These are phyloP conservation scores for Sterrhoptilus dennistouni DNA, from an alignment of 2,113 vertebrate genomes.

Conservation along the genomic window DNA sequence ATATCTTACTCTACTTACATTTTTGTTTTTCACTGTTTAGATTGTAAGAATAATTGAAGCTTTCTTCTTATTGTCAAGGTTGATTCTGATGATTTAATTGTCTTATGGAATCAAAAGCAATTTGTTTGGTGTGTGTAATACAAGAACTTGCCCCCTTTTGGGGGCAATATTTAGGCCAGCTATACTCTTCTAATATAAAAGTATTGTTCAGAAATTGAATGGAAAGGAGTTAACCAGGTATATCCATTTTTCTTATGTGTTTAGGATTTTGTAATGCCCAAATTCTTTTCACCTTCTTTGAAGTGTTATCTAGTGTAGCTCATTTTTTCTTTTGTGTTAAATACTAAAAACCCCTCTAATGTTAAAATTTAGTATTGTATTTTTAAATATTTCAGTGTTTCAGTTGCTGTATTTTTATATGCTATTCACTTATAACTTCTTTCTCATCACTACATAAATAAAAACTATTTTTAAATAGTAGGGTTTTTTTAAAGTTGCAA, in stretches of 20 bases:
- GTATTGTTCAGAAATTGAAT: neutral
- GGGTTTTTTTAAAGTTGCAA: fast-evolving
- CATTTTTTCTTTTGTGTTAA: neutral
- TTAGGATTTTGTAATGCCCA: neutral
- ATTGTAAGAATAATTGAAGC: neutral
- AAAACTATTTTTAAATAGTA: neutral
- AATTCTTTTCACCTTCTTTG: neutral
- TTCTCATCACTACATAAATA: neutral
- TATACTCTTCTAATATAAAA: neutral
- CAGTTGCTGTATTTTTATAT: neutral
- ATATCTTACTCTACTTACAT: neutral
- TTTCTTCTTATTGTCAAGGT: neutral
- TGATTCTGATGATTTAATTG: neutral
- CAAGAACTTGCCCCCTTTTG: neutral
- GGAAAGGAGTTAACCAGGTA: neutral
- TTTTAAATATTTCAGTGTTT: neutral
- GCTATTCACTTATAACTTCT: neutral
- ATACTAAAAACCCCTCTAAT: neutral
- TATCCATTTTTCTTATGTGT: neutral
- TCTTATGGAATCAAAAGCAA: neutral
- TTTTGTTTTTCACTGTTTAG: neutral
- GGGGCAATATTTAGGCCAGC: neutral
- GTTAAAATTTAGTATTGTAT: neutral
- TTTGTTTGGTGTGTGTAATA: neutral
- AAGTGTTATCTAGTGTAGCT: neutral